phyloP scores from a whole-genome alignment of 2,888 invertebrate species.

The Cephus pulcher region DNA sequence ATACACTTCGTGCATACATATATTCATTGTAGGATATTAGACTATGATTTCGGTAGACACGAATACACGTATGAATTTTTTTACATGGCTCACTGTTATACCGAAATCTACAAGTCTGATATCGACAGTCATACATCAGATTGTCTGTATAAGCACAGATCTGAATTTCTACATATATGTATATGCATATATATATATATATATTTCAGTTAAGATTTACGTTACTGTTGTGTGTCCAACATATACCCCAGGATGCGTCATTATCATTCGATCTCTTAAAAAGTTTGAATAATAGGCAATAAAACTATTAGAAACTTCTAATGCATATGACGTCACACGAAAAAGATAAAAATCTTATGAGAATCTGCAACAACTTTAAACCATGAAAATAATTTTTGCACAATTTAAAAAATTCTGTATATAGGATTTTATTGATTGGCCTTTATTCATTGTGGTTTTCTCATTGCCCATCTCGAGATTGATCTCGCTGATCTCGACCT shows the following conservation, averaged over 20 bases:
- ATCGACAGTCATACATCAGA: too few species aligned
- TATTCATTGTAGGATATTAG: neutral
- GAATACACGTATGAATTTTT: neutral
- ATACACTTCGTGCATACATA: neutral
- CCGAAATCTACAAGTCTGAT: neutral
- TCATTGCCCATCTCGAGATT: neutral
- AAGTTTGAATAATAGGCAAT: too few species aligned
- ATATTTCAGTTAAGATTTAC: neutral
- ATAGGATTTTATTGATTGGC: neutral
- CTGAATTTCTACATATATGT: too few species aligned
- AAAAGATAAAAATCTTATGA: neutral
- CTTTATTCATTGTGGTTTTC: neutral
- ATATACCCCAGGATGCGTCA: neutral
- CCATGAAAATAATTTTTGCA: neutral
- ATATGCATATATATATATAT: too few species aligned
- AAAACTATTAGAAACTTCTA: neutral
- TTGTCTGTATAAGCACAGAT: too few species aligned
- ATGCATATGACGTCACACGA: neutral
- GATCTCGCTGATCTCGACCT: neutral
- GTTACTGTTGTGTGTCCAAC: neutral
- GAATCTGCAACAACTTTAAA: neutral
- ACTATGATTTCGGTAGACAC: neutral
- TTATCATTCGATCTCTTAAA: neutral
- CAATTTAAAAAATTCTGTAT: neutral
- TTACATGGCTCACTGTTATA: neutral